A percentile compares a stretch with the other conserved stretches of the same genome.
Evolutionary conservation across 2,113 vertebrate genomes (phyloP).

Genomic region (Corvus moneduloides): DNA sequence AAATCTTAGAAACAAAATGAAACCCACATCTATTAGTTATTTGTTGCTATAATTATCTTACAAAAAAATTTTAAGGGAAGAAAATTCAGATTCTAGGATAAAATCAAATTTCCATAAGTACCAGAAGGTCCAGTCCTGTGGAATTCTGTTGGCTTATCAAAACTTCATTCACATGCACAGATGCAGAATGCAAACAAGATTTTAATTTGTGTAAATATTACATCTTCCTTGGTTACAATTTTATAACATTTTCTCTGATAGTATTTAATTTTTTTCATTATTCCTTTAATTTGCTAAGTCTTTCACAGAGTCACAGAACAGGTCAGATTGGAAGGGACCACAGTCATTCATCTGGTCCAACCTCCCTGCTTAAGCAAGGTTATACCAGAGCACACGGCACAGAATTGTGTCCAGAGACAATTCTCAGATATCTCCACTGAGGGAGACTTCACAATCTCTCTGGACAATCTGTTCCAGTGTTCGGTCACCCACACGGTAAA

Average conservation of each 20-base stretch:
- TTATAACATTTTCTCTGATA: neutral
- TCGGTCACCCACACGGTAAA: accelerated
- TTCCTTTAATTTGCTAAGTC: neutral
- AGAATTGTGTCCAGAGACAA: neutral
- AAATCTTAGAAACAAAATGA: neutral
- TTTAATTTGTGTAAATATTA: neutral
- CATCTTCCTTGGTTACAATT: neutral
- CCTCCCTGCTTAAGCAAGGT: neutral
- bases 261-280: neutral
- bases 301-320: neutral
- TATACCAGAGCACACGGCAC: neutral
- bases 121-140: neutral
- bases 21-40: neutral
- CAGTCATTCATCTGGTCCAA: neutral
- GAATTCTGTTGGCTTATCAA: neutral
- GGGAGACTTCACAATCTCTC: neutral
- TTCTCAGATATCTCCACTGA: neutral
- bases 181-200: neutral
- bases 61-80: neutral
- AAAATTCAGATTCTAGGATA: neutral
- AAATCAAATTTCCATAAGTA: neutral
- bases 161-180: neutral
- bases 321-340: neutral
- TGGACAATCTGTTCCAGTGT: neutral
- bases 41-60: neutral